These are phyloP conservation scores for Ploceus nigricollis DNA, from an alignment of 2,113 vertebrate genomes.

Conservation along the genomic window DNA sequence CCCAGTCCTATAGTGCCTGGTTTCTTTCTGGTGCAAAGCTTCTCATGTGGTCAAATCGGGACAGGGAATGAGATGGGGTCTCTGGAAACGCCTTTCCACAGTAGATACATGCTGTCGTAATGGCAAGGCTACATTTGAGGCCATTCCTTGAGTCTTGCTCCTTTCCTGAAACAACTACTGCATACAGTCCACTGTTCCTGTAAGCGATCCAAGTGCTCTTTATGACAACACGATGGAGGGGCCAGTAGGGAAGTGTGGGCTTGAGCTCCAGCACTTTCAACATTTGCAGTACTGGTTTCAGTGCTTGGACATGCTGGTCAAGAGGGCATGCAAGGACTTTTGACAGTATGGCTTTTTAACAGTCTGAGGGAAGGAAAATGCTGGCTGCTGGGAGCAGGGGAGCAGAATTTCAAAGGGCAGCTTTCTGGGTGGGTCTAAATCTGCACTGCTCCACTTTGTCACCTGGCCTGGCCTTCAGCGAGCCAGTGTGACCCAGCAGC, in stretches of 20 bases:
- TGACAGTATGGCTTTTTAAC: not conserved
- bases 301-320: not conserved
- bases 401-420: not conserved
- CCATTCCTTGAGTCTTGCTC: not conserved
- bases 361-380: not conserved
- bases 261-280: not conserved
- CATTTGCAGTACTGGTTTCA: not conserved
- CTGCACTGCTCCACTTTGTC: not conserved
- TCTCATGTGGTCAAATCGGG: not conserved
- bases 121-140: not conserved
- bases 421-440: not conserved
- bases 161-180: not conserved
- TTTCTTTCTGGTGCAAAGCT: not conserved
- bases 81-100: not conserved
- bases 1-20: not conserved
- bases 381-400: not conserved
- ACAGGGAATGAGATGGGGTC: not conserved
- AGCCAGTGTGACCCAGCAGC: not conserved
- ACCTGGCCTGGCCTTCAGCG: fast-evolving
- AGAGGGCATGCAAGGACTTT: not conserved
- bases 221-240: not conserved
- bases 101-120: fast-evolving
- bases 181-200: not conserved
- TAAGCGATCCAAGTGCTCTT: not conserved
- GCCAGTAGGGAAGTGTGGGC: not conserved